Percentiles rank a stretch among this genome's conserved stretches.
These are phyloP conservation scores for Chymomyza caudatula DNA, from an alignment of 2,888 invertebrate genomes.

Conservation along the genomic window DNA sequence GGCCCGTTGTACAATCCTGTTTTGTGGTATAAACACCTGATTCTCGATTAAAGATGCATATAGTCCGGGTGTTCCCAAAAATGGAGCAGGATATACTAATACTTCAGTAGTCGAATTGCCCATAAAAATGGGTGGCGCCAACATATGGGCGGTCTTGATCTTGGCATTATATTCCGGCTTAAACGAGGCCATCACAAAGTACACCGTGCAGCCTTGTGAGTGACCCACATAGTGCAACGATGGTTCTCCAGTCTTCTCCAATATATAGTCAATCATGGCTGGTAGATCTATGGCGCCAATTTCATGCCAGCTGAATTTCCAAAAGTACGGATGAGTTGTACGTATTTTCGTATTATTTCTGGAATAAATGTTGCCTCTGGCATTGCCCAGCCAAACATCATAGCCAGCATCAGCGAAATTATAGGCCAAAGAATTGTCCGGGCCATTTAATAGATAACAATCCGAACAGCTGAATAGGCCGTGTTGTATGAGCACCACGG, in stretches of 20 bases:
- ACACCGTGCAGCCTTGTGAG: conserved; percentile 80
- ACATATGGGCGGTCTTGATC: conserved; percentile 78
- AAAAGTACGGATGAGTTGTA: conserved; percentile 64
- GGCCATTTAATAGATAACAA: conserved; percentile 85
- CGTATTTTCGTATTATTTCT: conserved; percentile 78
- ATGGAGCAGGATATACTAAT: conserved; percentile 76
- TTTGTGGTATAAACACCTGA: conserved; percentile 80
- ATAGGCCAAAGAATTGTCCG: conserved; percentile 81
- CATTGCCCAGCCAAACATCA: conserved; percentile 83
- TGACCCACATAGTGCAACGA: conserved; percentile 82
- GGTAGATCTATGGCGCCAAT: conserved; percentile 81
- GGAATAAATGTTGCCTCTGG: conserved; percentile 82
- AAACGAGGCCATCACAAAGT: conserved; percentile 78
- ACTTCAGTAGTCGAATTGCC: conserved; percentile 79
- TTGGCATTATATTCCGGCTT: conserved; percentile 79
- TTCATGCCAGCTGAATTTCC: conserved; percentile 81
- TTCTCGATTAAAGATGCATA: conserved; percentile 51
- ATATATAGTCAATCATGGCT: conserved; percentile 81
- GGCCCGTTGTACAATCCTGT: conserved; percentile 55
- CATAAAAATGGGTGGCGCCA: conserved; percentile 85
- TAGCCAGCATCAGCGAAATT: conserved; percentile 79
- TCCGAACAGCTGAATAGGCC: conserved; percentile 85
- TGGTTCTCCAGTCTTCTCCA: conserved; percentile 77
- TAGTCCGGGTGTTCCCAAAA: conserved; percentile 56
- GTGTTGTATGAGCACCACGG: conserved; percentile 85